Base-by-base conservation (phyloP, 1,140 invertebrate species). In the Zaprionus taronus region DNA sequence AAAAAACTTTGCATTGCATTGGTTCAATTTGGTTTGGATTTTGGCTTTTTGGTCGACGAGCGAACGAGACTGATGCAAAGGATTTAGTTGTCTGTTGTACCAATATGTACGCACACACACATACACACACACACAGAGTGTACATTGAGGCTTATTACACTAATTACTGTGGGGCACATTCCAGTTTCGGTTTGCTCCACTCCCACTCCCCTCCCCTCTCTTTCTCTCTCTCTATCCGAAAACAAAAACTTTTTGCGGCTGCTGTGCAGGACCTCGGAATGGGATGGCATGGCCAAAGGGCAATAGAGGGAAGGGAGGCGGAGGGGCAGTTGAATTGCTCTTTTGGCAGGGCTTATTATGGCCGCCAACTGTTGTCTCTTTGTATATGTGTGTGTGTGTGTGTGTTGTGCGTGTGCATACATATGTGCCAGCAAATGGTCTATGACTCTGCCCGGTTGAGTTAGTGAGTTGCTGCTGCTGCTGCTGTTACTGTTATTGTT, bases 61-160 rank as follows among this genome's bases (percentile, higher is more conserved):
- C 64, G 36, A 62, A 34, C 20, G 56, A 78, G 76, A 75, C 60
- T 68, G 71, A 74, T 58, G 41, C 72, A 69, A 65, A 69, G 72
- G 72, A 69, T 77, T 73, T 67, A 60, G 56, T 60, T 66, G 38
- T 22, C 51, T 20, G 38, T 20, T 14, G 51, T 38, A 28, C 41
- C 22, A 51, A 44, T 44, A 63, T 38, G 44, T 34, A 68, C 31
- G 60, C 15, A 55, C 17, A 72, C 41, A 55, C 17, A 72, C 41
- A 68, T 24, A 65, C 44, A 20, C 26, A 20, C 22, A 75, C 44
- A 47, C 11, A 44, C 22, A 55, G 22, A 61, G 44, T 53, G 41
- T 49, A 77, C 76, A 82, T 72, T 87, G 83, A 80, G 79, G 85
- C 85, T 90, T 89, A 89, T 89, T 89, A 89, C 81, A 84, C 81